Percentiles rank a stretch among this genome's conserved stretches.
phyloP scores from a whole-genome alignment of 1,140 invertebrate genomes.

The Lepidotrigona ventralis region DNA sequence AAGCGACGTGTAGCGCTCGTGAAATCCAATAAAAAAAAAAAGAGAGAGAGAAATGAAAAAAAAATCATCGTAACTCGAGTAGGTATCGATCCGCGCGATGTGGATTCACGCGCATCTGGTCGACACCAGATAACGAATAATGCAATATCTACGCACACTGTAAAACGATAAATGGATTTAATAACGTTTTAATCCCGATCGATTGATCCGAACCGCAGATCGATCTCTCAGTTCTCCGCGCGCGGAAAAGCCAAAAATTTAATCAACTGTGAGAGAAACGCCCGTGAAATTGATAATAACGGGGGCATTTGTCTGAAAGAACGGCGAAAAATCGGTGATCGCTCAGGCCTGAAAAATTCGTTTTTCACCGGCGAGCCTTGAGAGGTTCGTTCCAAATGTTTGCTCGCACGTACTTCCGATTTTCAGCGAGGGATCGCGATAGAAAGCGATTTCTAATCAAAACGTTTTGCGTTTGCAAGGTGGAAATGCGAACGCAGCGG shows the following conservation, averaged over 20 bases:
- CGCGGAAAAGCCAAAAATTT: slow-evolving; percentile 9
- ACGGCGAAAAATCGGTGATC: slow-evolving; percentile 30
- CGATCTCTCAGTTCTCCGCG: background rate
- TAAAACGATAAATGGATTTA: slow-evolving; percentile 48
- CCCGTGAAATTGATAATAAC: slow-evolving; percentile 45
- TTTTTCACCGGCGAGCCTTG: background rate
- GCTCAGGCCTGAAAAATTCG: slow-evolving; percentile 30
- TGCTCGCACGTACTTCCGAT: background rate
- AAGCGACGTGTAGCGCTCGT: background rate
- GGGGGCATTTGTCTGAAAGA: slow-evolving; percentile 19
- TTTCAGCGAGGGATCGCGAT: background rate
- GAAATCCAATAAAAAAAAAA: background rate
- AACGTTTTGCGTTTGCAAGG: background rate
- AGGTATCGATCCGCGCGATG: background rate
- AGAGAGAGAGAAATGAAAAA: no score
- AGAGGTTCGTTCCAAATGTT: background rate
- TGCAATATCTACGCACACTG: slow-evolving; percentile 25
- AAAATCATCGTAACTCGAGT: background rate
- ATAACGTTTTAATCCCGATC: slow-evolving; percentile 49
- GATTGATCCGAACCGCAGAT: background rate
- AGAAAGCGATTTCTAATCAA: background rate
- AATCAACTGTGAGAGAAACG: slow-evolving; percentile 40
- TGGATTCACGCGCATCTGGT: slow-evolving; percentile 14
- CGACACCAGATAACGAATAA: slow-evolving; percentile 29
- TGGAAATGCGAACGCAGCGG: background rate